Conservation (phyloP, 2,113 vertebrate genomes). For the Chloropsis cyanopogon region DNA sequence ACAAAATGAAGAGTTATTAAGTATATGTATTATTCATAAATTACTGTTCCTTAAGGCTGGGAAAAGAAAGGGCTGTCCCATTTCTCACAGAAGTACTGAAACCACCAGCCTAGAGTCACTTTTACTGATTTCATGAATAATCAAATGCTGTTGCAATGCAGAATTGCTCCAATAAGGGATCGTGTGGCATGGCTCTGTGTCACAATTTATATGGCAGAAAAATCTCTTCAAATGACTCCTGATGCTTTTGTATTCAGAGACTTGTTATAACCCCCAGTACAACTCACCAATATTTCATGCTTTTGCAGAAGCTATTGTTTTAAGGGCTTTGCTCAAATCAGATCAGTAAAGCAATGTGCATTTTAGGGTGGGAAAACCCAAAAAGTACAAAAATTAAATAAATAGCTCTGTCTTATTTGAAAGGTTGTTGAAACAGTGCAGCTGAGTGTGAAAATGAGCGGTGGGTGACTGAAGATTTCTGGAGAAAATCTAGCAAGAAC, state of each 20-base stretch:
- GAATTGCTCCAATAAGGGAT: neutral
- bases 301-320: neutral
- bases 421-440: neutral
- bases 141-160: neutral
- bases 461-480: neutral
- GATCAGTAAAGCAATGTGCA: neutral
- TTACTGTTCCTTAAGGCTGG: neutral
- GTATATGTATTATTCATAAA: neutral
- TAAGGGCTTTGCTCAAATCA: neutral
- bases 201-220: neutral
- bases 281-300: neutral
- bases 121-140: constrained; percentile 5
- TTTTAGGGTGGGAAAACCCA: neutral
- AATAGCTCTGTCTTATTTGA: neutral
- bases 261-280: neutral
- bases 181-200: neutral
- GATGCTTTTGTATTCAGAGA: neutral
- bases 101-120: neutral
- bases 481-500: neutral
- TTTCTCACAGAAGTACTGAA: neutral
- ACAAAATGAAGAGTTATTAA: neutral
- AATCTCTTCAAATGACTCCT: neutral
- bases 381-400: neutral
- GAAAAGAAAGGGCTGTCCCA: neutral
- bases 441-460: neutral